A percentile compares a stretch with the other conserved stretches of the same genome.
Evolutionary conservation across 2,888 invertebrate species (phyloP).

Genomic region (Sinopyrophorus schimmeli): DNA sequence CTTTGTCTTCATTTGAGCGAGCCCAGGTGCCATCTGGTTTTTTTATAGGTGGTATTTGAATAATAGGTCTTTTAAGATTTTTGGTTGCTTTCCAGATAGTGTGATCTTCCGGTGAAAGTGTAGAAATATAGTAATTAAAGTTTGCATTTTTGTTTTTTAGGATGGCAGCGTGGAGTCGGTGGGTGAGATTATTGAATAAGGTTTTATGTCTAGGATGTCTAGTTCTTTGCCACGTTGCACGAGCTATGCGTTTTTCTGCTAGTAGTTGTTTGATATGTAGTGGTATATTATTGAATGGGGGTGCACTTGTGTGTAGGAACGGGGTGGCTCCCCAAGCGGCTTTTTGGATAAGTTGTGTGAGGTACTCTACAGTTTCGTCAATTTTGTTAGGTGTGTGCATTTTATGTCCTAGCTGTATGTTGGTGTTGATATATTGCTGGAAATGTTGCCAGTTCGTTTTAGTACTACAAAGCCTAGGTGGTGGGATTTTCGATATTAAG

Average conservation of each 20-base stretch:
- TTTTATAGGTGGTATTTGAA: constrained; percentile 10
- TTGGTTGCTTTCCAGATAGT: constrained; percentile 8
- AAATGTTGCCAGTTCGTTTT: constrained; percentile 11
- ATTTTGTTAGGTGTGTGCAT: constrained; percentile 11
- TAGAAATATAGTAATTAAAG: constrained; percentile 11
- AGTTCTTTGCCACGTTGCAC: constrained; percentile 8
- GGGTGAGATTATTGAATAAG: constrained; percentile 2
- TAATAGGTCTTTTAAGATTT: constrained; percentile 15
- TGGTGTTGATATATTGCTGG: constrained; percentile 7
- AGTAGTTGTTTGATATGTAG: constrained; percentile 9
- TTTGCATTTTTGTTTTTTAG: constrained; percentile 12
- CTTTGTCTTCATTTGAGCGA: constrained; percentile 7
- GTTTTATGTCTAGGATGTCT: constrained; percentile 9
- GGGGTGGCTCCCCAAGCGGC: constrained; percentile 8
- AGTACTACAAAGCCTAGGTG: constrained; percentile 5
- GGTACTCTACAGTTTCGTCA: background rate
- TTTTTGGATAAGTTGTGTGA: constrained; percentile 8
- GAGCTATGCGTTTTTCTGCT: constrained; percentile 3
- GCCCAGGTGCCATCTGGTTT: constrained; percentile 11
- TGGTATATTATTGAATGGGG: constrained; percentile 7
- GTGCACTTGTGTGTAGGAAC: background rate
- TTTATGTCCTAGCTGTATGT: constrained; percentile 11
- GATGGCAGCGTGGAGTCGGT: constrained; percentile 8
- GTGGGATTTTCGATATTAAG: constrained; percentile 11
- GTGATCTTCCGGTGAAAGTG: constrained; percentile 5